Evolutionary conservation across 35 echinoderm and acorn worm species (phyloP).

Genomic region (Lytechinus variegatus): DNA sequence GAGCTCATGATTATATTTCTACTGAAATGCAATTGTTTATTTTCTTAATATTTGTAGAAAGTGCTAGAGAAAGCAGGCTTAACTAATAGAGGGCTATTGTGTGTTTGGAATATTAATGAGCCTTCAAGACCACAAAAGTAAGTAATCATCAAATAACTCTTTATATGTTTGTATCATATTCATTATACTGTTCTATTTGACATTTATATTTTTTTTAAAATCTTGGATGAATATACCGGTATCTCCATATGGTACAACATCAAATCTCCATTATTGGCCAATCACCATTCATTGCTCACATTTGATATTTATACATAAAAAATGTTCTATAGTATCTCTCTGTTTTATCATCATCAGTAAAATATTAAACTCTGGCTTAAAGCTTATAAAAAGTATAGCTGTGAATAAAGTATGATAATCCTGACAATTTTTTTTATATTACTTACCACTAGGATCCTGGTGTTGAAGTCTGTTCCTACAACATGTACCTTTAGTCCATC

Average conservation of each 20-base stretch:
- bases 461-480: constrained; percentile 63
- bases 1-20: neutral
- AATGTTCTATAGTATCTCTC: too few relatives aligned
- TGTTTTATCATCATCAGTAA: too few relatives aligned
- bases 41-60: neutral
- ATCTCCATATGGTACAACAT: too few relatives aligned
- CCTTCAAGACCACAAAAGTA: constrained; percentile 84
- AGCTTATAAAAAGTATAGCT: too few relatives aligned
- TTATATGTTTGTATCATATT: too few relatives aligned
- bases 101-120: constrained; percentile 91
- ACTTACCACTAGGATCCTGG: constrained; percentile 58
- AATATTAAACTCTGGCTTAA: too few relatives aligned
- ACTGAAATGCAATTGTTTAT: neutral
- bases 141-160: constrained; percentile 32
- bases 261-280: neutral
- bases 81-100: constrained; percentile 64
- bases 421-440: too few relatives aligned
- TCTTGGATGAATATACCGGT: too few relatives aligned
- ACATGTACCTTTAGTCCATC: constrained; percentile 77
- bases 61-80: constrained; percentile 42
- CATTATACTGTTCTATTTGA: too few relatives aligned
- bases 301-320: too few relatives aligned
- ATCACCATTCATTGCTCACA: neutral
- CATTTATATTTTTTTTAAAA: too few relatives aligned
- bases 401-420: too few relatives aligned